Evolutionary conservation across 2,113 vertebrate genomes (phyloP).

Genomic region (Ovis aries): ARS-UI_Ramb_v3.0 NC_056056.1:105311001-105311500

Average conservation of each 20-base stretch:
- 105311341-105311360: not conserved
- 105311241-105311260: not conserved
- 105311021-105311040: not conserved
- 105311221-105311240: not conserved
- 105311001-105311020: not conserved
- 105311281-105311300: not conserved
- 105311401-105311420: not conserved
- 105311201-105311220: not conserved
- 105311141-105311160: not conserved
- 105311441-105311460: not conserved
- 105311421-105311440: not conserved
- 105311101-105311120: not conserved
- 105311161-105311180: not conserved
- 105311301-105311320: no score
- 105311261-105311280: not conserved
- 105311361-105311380: not conserved
- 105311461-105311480: not conserved
- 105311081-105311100: conserved; percentile 19
- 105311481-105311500: not conserved
- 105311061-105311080: not conserved
- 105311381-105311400: not conserved
- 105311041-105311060: not conserved
- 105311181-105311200: not conserved
- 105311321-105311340: not conserved
- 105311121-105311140: not conserved